Percentiles rank a stretch among this genome's conserved stretches.
These are phyloP conservation scores for Crypturellus undulatus DNA, from an alignment of 2,113 vertebrate species.

Conservation along the genomic window DNA sequence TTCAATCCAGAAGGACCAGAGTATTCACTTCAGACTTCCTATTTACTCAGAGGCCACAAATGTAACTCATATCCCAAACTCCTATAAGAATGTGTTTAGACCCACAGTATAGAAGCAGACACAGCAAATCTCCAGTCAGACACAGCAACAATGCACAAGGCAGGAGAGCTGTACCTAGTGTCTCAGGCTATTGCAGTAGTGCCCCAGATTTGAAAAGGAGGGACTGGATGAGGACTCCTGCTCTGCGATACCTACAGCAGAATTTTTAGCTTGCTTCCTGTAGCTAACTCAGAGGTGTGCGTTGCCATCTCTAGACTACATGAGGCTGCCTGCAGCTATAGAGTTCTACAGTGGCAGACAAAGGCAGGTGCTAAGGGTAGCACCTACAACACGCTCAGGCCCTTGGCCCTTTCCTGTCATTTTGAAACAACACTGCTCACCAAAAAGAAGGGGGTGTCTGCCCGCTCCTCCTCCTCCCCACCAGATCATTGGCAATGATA, in stretches of 20 bases:
- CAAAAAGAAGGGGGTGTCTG: not conserved
- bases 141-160: not conserved
- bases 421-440: not conserved
- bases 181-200: not conserved
- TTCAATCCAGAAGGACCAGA: not conserved
- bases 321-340: not conserved
- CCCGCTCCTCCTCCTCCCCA: not conserved
- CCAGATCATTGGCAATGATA: not conserved
- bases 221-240: not conserved
- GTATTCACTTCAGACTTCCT: not conserved
- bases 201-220: not conserved
- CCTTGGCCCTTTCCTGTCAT: not conserved
- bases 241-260: not conserved
- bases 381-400: not conserved
- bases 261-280: not conserved
- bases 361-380: not conserved
- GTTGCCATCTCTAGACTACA: not conserved
- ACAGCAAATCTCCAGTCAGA: not conserved
- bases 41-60: not conserved
- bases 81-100: not conserved
- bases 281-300: not conserved
- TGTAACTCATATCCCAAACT: not conserved
- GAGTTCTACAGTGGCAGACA: not conserved
- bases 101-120: rapidly evolving
- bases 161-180: not conserved